Evolutionary conservation across 2,888 invertebrate genomes (phyloP), one percentile per base, ranked within the genome.

Genomic region (Caenorhabditis sp.): DNA sequence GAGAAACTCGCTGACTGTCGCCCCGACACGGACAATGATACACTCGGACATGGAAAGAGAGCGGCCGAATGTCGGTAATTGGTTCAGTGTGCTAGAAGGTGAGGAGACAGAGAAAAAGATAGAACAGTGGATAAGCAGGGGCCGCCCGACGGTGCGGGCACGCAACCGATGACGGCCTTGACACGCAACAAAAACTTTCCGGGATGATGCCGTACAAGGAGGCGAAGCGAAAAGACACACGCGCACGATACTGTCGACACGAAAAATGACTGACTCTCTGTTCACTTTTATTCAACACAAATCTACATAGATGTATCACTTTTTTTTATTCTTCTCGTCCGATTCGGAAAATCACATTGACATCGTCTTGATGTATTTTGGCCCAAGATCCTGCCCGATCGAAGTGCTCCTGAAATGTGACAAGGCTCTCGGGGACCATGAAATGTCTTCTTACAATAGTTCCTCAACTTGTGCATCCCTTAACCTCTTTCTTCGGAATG

Each of bases 121-220:
- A 68, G 58, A 68, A 68, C 39, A 27, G 24, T 41, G 68, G 68
- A 68, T 68, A 68, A 68, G 66, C 39, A 27, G 22, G 37, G 27
- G 41, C n/a, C 32, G 50, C 37, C 27, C 56, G 55, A 41, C 41
- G 39, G 50, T 66, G 55, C 37, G 30, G 50, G 56, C 66, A 58
- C 66, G 56, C 52, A 58, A 32, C 41, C 56, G 58, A 46, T 20
- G 55, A 24, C 50, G 66, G 56, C 68, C 68, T 68, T 68, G 68
- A 68, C 68, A 68, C 68, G 68, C 68, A 68, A 68, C 68, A 59
- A 48, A 68, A 68, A 68, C 46, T 56, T 58, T 66, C 50, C 58
- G 58, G 58, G 52, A 50, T 50, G 66, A 68, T 68, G 68, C 68
- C 68, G 68, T 68, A 68, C 68, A 68, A 68, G 68, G 68, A 68